phyloP scores from a whole-genome alignment of 2,113 vertebrate genomes.

The Globicephala melas region DNA sequence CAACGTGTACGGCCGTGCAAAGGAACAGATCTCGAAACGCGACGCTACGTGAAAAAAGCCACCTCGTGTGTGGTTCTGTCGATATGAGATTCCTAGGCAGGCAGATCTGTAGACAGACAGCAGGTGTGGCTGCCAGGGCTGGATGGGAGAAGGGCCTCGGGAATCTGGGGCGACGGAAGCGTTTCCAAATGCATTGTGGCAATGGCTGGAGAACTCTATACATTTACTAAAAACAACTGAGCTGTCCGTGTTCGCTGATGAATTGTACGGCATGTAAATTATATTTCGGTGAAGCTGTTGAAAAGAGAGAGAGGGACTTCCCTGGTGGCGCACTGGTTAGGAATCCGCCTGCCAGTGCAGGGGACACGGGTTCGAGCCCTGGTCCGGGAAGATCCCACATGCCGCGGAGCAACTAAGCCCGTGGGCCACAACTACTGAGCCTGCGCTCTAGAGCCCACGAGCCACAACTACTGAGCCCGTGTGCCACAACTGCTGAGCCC shows the following conservation, averaged over 20 bases:
- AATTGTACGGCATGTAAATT: not conserved
- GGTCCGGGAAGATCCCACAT: too few relatives aligned
- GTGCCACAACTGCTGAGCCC: too few relatives aligned
- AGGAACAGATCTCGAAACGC: not conserved
- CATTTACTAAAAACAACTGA: constrained; percentile 22
- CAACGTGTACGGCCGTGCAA: too few relatives aligned
- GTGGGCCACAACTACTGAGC: too few relatives aligned
- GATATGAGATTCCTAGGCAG: not conserved
- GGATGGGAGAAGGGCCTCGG: not conserved
- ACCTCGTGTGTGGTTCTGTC: not conserved
- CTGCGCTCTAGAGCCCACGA: too few relatives aligned
- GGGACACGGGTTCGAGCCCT: too few relatives aligned
- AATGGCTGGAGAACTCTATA: not conserved
- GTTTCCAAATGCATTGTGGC: not conserved
- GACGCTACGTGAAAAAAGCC: not conserved
- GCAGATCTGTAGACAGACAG: not conserved
- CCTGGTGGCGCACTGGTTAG: too few relatives aligned
- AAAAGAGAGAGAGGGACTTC: not conserved
- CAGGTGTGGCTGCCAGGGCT: not conserved
- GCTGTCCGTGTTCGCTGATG: not conserved
- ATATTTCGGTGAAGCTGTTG: not conserved
- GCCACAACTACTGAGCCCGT: too few relatives aligned
- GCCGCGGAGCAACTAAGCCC: too few relatives aligned
- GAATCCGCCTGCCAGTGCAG: too few relatives aligned
- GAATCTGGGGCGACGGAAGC: not conserved